These are phyloP conservation scores for Rhipidura dahli DNA, from an alignment of 2,113 vertebrate species.

Conservation along the genomic window DNA sequence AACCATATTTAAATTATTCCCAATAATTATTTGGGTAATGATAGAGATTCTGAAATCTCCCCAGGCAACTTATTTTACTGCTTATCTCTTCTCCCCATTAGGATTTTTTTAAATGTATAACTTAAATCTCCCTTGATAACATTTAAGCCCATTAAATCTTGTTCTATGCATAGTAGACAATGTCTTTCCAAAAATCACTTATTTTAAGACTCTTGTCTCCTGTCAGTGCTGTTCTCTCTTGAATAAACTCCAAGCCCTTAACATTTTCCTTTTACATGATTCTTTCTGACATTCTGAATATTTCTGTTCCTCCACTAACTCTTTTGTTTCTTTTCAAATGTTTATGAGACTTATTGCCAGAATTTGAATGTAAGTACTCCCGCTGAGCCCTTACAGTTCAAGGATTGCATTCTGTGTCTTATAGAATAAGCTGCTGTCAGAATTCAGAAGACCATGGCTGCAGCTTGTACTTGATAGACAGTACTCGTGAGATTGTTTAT, in stretches of 20 bases:
- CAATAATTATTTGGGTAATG: constrained; percentile 45
- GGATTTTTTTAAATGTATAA: neutral
- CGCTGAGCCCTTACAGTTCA: neutral
- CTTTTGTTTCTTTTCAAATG: neutral
- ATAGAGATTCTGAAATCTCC: constrained; percentile 28
- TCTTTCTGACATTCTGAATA: neutral
- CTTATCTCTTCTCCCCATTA: constrained; percentile 29
- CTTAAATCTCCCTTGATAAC: constrained; percentile 34
- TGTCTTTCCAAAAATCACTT: neutral
- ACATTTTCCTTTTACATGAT: neutral
- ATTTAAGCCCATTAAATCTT: constrained; percentile 30
- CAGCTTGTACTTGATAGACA: neutral
- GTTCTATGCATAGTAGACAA: neutral
- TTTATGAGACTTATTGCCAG: neutral
- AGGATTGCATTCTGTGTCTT: neutral
- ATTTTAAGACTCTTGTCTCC: neutral
- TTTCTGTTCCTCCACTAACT: neutral
- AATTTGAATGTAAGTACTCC: neutral
- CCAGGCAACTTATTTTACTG: constrained; percentile 13
- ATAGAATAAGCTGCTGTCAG: neutral
- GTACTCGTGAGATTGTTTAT: neutral
- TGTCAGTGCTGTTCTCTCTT: neutral
- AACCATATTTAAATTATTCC: constrained; percentile 40
- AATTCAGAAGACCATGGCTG: neutral
- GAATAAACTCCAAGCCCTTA: neutral